These are phyloP conservation scores for Mormyrus proboscirostris DNA, from an alignment of 2,797 vertebrate species.

Conservation along the genomic window DNA sequence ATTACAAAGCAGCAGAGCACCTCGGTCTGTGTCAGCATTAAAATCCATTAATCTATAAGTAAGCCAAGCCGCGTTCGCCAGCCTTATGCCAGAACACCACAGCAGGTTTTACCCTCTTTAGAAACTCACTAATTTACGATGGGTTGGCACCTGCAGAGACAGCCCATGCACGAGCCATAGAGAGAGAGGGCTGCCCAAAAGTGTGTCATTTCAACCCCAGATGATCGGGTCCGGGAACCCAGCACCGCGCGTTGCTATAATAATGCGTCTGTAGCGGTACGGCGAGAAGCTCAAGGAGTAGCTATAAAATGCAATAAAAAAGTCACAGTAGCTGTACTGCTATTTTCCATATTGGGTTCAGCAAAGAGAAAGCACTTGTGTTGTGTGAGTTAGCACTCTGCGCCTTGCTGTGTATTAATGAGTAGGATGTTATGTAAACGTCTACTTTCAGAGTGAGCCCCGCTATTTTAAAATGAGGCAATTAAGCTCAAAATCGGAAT, in stretches of 20 bases:
- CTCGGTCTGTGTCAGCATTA: conserved; percentile 7
- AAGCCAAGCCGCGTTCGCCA: not conserved
- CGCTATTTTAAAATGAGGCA: not conserved
- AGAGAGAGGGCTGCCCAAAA: not conserved
- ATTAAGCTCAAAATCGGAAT: not conserved
- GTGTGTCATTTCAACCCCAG: not conserved
- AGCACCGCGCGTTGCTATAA: no score
- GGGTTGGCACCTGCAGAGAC: not conserved
- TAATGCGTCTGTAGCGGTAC: not conserved
- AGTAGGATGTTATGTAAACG: not conserved
- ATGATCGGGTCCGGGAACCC: not conserved
- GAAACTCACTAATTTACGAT: not conserved
- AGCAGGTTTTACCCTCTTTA: not conserved
- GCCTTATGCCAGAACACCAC: not conserved
- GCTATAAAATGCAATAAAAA: not conserved
- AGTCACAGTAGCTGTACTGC: not conserved
- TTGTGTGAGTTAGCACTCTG: not conserved
- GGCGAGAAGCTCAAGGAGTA: not conserved
- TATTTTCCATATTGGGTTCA: not conserved
- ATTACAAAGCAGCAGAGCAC: not conserved
- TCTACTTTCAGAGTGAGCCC: not conserved
- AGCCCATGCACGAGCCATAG: not conserved
- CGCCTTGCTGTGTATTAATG: not conserved
- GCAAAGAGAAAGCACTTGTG: not conserved
- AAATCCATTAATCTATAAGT: conserved; percentile 15